phyloP scores from a whole-genome alignment of 2,888 invertebrate species.

The Leuctra nigra region DNA sequence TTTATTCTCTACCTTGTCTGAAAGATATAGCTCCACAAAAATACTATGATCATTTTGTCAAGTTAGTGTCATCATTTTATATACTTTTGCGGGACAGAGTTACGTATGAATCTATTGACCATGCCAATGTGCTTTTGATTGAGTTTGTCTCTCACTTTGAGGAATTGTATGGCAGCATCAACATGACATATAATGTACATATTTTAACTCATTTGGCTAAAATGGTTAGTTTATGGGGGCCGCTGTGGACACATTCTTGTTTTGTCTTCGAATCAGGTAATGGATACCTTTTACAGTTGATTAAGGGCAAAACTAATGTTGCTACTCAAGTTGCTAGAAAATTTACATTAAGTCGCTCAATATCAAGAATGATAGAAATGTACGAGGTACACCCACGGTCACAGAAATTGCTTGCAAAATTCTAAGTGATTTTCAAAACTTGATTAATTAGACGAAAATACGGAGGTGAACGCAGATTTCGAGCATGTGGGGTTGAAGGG shows the following conservation, averaged over 20 bases:
- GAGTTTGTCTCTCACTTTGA: neutral
- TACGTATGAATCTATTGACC: neutral
- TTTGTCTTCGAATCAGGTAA: neutral
- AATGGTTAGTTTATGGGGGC: neutral
- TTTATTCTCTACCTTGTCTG: slow-evolving; percentile 10
- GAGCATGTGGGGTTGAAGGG: too few species aligned
- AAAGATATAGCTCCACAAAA: neutral
- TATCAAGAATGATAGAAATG: neutral
- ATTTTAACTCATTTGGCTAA: slow-evolving; percentile 2
- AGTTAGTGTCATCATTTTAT: neutral
- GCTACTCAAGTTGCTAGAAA: neutral
- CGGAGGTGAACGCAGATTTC: too few species aligned
- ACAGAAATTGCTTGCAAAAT: too few species aligned
- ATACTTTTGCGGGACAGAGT: neutral
- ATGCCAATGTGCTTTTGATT: neutral
- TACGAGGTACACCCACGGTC: too few species aligned
- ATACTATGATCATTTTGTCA: neutral
- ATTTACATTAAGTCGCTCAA: neutral
- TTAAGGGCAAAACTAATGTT: neutral
- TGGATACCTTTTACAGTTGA: neutral
- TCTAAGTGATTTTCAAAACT: too few species aligned
- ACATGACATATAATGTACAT: slow-evolving; percentile 6
- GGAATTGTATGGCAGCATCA: neutral
- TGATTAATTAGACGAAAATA: too few species aligned
- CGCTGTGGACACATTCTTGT: neutral